Percentiles rank a stretch among this genome's conserved stretches.
Conservation (phyloP, 2,797 vertebrate species). For the Arctocebus calabarensis region DNA sequence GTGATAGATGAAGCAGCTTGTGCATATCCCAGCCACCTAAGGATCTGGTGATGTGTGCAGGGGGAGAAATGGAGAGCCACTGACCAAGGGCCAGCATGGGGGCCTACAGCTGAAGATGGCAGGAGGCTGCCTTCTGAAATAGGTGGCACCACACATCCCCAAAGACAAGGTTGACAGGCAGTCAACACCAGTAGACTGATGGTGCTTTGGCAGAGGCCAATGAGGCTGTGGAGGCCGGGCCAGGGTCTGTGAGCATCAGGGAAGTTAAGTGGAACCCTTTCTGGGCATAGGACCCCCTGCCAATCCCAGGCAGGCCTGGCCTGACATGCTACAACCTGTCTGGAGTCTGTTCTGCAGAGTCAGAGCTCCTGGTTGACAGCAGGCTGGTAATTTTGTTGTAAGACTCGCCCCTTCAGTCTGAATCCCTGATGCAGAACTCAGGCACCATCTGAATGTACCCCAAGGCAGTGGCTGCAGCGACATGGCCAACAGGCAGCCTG, state of each 20-base stretch:
- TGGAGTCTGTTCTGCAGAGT: neutral
- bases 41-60: neutral
- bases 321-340: conserved; percentile 27
- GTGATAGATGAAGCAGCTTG: neutral
- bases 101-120: neutral
- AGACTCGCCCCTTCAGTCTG: neutral
- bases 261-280: conserved; percentile 78
- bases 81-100: neutral
- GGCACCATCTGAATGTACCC: neutral
- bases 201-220: conserved; percentile 41
- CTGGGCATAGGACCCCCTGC: conserved; percentile 7
- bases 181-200: neutral
- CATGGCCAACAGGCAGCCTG: neutral
- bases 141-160: neutral
- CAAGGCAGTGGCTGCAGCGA: neutral
- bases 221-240: neutral
- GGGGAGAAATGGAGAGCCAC: neutral
- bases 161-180: conserved; percentile 29
- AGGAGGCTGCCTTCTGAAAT: conserved; percentile 1
- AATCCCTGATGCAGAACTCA: accelerated
- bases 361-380: neutral
- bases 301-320: conserved; percentile 62
- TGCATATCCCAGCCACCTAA: neutral
- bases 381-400: neutral
- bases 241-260: conserved; percentile 41